Base-by-base conservation (phyloP, 1,140 invertebrate genomes). In the Drosophila bipectinata region DNA sequence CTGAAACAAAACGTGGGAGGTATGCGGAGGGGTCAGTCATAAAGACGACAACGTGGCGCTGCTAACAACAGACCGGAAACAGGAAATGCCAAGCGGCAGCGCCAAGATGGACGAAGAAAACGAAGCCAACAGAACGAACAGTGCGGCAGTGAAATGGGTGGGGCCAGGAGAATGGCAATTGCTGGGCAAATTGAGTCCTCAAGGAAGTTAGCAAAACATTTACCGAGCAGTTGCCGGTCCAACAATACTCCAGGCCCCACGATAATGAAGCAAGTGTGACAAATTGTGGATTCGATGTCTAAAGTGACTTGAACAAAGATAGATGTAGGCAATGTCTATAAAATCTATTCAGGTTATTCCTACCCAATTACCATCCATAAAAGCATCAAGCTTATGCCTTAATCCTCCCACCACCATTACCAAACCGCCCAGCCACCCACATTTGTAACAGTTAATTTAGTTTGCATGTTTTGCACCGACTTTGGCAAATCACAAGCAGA, bases 11-110 rank as follows among this genome's bases (percentile, higher is more conserved):
- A 39, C 21, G 47, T 15, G 26, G 52, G 8, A 37, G 47, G 6
- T 18, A 30, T 10, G n/a, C n/a, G 41, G 49, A 10, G 28, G 52
- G 49, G 69, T 62, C 45, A 54, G 60, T 74, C 68, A 73, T 85
- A 85, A 85, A 77, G 67, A 66, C 77, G 72, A 77, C 81, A 77
- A 77, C 77, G 77, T 69, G 73, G 80, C 67, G 77, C 58, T 80
- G 58, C 60, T 61, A 60, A 79, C 72, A 75, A 72, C 77, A 79
- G 69, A 84, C 63, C 77, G 81, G 82, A 84, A 84, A 34, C 78
- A 45, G 81, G 82, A 84, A 81, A 85, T 81, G 77, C 81, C 82
- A 77, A 81, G 78, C 57, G 77, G 64, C 77, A 84, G 63, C 69
- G 77, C 72, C 81, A 81, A 77, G 72, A 55, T 74, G 69, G 52